Evolutionary conservation across 2,888 invertebrate species (phyloP).

Genomic region (Ochropleura plecta): DNA sequence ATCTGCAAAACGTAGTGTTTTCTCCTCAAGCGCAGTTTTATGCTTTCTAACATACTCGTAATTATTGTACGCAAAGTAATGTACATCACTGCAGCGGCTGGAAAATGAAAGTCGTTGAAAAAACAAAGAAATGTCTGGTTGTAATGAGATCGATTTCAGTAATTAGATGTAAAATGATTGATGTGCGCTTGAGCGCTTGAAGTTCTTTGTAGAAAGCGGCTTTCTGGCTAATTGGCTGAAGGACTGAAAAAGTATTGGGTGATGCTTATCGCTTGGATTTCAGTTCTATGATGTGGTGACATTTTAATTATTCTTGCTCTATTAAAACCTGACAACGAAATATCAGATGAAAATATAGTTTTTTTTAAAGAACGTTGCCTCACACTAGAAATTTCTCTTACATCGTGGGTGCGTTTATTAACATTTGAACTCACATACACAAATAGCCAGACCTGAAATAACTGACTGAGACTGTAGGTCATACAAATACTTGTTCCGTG

Average conservation of each 20-base stretch:
- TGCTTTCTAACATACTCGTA: conserved; percentile 70
- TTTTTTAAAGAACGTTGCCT: too few relatives aligned
- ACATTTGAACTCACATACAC: too few relatives aligned
- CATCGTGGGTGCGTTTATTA: too few relatives aligned
- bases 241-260: conserved; percentile 13
- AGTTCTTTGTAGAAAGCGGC: conserved; percentile 34
- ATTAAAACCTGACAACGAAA: background rate
- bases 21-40: conserved; percentile 59
- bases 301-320: background rate
- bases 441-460: too few relatives aligned
- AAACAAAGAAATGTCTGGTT: conserved; percentile 44
- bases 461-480: too few relatives aligned
- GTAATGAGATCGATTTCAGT: conserved; percentile 57
- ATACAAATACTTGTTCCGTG: too few relatives aligned
- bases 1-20: conserved; percentile 57
- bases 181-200: conserved; percentile 29
- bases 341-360: background rate
- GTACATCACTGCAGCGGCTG: conserved; percentile 47
- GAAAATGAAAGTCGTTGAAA: conserved; percentile 61
- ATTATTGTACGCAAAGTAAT: conserved; percentile 65
- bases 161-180: conserved; percentile 43
- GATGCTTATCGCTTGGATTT: background rate
- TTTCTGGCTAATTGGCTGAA: conserved; percentile 23
- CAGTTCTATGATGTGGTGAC: background rate
- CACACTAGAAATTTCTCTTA: too few relatives aligned